Evolutionary conservation across 2,888 invertebrate genomes (phyloP), one percentile per base, ranked within the genome.

Genomic region (Eupeodes latifasciatus): DNA sequence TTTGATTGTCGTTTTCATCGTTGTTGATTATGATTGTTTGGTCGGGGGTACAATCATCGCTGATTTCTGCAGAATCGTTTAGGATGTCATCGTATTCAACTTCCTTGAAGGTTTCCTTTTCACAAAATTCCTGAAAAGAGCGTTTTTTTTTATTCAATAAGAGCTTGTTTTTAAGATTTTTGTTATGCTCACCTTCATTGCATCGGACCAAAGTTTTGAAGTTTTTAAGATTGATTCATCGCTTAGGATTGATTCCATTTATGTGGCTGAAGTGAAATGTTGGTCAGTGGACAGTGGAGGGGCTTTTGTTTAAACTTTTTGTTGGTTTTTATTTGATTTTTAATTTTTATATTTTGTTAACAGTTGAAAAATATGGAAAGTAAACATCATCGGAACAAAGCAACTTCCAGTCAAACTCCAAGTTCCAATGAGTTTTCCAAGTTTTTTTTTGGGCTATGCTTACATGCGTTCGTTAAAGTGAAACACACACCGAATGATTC

Each of bases 121-220:
- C 27, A 10, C 5, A 55, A 12, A 27, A 61, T 27, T 19, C 11
- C 77, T 47, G 78, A 16, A 71, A 36, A 40, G 5, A 16, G 10
- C 9, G 34, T 1, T 6, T 12, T 47, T 44, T 34, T 40, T 49
- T 67, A 1, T 19, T 19, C n/a, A 34, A 19, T n/a, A 40, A 51
- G 14, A 55, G 4, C n/a, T 47, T 19, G n/a, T 64, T 36, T 2
- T 11, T 66, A 5, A 11, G 6, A 34, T 11, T n/a, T 53, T 44
- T n/a, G 6, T 16, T 62, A 19, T 16, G 5, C 11, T 62, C 27
- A 93, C 93, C 83, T 90, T 86, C 0, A 93, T 57, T 44, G 91
- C 77, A 5, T 72, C 89, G 0, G 92, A 77, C 93, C 93, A 93
- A 2, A 7, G n/a, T 77, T 91, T 93, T 0, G 91, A 92, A 34